Evolutionary conservation across 2,888 invertebrate species (phyloP), one percentile per base, ranked within the genome.

Genomic region (Gastracanthus pulcherrimus): DNA sequence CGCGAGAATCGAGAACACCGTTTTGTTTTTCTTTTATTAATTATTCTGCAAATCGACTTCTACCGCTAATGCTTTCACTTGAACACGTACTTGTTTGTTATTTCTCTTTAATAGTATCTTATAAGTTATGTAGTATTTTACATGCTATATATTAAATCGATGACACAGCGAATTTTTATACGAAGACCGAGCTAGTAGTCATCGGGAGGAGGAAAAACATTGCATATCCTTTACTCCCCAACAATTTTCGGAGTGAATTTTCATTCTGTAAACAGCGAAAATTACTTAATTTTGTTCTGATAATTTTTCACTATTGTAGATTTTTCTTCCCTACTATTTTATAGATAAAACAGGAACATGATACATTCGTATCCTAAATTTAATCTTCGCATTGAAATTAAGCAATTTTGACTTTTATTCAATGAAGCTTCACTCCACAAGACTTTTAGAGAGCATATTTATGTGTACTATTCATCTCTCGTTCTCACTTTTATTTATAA

Each of bases 21-120:
- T n/a, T n/a, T n/a, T n/a, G n/a, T 55, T 55, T 55, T 45, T 3
- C n/a, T 55, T 55, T n/a, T 23, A 23, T 55, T 55, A 55, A 55
- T 55, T 62, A 19, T 26, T 58, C 26, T 62, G 34, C n/a, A 58
- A 64, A 66, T 64, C 23, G 31, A 75, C 69, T 76, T 66, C 34
- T 76, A 76, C 26, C 7, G 26, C 45, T 77, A 75, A 62, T 48
- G 79, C 62, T 72, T 77, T 81, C 60, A 51, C 67, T 74, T 77
- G 76, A 81, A 74, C 77, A 77, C 66, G 60, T 81, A 81, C 74
- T 51, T 67, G 31, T 67, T 72, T 67, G 3, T 74, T 76, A n/a
- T n/a, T 70, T 77, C 69, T 81, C 19, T 69, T 58, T 55, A 45
- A 34, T 58, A 77, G 29, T 77, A 77, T 38, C 31, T 58, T 62